phyloP scores from a whole-genome alignment of 2,797 vertebrate species.

The Scolopax bukidnonensis region DNA sequence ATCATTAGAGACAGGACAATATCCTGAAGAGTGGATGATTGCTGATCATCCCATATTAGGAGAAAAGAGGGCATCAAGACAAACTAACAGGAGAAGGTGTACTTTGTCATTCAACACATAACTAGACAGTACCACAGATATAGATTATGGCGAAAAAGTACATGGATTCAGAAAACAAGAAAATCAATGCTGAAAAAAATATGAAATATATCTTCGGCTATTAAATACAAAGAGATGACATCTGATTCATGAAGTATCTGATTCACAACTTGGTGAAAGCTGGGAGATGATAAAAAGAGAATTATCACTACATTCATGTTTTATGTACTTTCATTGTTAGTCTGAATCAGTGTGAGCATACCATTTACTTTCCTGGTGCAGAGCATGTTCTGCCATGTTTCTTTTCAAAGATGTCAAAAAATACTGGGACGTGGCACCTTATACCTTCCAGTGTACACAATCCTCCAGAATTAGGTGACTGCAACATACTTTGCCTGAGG shows the following conservation, averaged over 20 bases:
- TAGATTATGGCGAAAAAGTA: not conserved
- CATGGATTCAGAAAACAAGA: not conserved
- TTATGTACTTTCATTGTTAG: not conserved
- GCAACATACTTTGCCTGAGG: not conserved
- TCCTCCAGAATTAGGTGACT: not conserved
- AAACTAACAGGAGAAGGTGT: not conserved
- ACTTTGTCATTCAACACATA: not conserved
- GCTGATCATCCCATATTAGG: not conserved
- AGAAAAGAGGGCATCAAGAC: not conserved
- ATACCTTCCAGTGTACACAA: not conserved
- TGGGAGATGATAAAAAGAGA: not conserved
- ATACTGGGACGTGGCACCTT: not conserved
- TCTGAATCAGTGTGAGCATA: not conserved
- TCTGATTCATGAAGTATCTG: not conserved
- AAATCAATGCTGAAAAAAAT: not conserved
- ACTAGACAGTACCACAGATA: not conserved
- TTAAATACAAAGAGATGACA: not conserved
- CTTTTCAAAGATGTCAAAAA: not conserved
- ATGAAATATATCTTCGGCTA: not conserved
- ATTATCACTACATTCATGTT: not conserved
- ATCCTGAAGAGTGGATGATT: not conserved
- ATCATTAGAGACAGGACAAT: not conserved
- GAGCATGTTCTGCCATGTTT: not conserved
- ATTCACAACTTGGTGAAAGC: not conserved
- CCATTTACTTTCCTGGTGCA: not conserved